Percentiles rank a stretch among this genome's conserved stretches.
These are phyloP conservation scores for Oryzias javanicus DNA, from an alignment of 2,113 vertebrate genomes.

Conservation along the genomic window DNA sequence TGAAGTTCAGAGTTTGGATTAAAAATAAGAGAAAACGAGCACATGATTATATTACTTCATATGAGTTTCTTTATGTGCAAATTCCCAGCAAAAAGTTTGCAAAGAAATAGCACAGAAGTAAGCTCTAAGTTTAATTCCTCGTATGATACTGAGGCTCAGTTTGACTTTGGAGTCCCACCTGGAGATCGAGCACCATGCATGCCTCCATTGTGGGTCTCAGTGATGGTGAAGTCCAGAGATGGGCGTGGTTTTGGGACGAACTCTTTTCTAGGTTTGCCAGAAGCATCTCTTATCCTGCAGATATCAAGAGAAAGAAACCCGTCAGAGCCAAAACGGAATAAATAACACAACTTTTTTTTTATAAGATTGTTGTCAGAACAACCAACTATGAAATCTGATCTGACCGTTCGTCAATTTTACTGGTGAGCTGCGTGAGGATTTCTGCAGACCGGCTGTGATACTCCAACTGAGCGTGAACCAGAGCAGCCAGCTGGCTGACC, in stretches of 20 bases:
- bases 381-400: constrained; percentile 2
- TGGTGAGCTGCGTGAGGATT: constrained; percentile 91
- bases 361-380: not conserved
- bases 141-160: not conserved
- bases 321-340: not conserved
- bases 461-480: constrained; percentile 95
- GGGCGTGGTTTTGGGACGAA: constrained; percentile 89
- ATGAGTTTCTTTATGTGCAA: too few relatives aligned
- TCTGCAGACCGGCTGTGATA: constrained; percentile 92
- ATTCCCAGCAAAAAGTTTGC: too few relatives aligned
- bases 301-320: not conserved
- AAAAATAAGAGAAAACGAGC: too few relatives aligned
- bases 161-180: constrained; percentile 73
- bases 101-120: too few relatives aligned
- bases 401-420: constrained; percentile 92
- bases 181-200: constrained; percentile 87
- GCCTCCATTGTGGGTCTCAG: constrained; percentile 91
- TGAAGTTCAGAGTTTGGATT: too few relatives aligned
- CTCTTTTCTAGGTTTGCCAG: constrained; percentile 88
- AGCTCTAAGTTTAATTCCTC: too few relatives aligned
- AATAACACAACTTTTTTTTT: too few relatives aligned
- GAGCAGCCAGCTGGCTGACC: constrained; percentile 94
- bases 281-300: constrained; percentile 89
- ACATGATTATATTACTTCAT: too few relatives aligned
- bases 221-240: constrained; percentile 86